Conservation (phyloP, 2,888 invertebrate species). For the Hemaris fuciformis region DNA sequence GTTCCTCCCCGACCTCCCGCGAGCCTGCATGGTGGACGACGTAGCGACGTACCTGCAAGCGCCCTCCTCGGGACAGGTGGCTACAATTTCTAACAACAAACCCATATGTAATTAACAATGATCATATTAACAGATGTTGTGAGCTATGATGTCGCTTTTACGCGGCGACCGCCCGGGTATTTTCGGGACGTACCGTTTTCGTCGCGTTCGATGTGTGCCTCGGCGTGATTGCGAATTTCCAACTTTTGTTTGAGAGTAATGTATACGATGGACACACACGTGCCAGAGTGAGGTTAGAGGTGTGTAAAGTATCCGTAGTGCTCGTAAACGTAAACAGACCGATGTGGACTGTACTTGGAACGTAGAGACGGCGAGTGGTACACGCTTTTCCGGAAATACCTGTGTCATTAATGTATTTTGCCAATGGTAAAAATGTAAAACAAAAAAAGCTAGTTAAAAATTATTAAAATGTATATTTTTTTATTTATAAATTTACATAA, state of each 20-base stretch:
- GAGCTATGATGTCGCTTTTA: conserved; percentile 77
- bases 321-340: conserved; percentile 74
- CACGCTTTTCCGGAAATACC: neutral
- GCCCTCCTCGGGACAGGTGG: conserved; percentile 97
- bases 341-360: conserved; percentile 36
- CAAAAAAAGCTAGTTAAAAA: neutral
- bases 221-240: conserved; percentile 12
- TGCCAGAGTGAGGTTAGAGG: conserved; percentile 18
- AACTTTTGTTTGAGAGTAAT: conserved; percentile 1
- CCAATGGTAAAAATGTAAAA: neutral
- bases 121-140: conserved; percentile 82
- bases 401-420: neutral
- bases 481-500: neutral
- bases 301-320: conserved; percentile 39
- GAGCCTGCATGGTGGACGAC: conserved; percentile 98
- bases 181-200: conserved; percentile 54
- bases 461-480: neutral
- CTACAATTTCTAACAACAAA: conserved; percentile 80
- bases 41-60: conserved; percentile 96
- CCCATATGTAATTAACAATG: conserved; percentile 82
- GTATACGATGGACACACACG: neutral
- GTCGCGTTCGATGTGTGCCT: conserved; percentile 6
- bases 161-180: conserved; percentile 79
- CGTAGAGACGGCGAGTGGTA: neutral
- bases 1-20: conserved; percentile 96